A percentile compares a stretch with the other conserved stretches of the same genome.
Evolutionary conservation across 2,888 invertebrate genomes (phyloP).

Genomic region (Drosophila niveifrons): DNA sequence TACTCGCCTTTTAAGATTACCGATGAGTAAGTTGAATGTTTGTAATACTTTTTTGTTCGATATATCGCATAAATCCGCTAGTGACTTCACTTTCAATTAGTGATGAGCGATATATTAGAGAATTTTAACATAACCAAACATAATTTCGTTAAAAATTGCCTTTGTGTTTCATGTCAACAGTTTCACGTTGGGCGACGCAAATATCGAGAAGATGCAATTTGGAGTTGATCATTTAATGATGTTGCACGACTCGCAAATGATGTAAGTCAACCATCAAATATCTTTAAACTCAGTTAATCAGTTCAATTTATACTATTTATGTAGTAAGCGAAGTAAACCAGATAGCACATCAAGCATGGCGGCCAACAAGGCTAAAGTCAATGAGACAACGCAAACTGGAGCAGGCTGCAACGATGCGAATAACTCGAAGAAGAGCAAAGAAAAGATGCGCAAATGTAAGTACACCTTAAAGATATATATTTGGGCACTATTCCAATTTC

Average conservation of each 20-base stretch:
- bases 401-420: slow-evolving; percentile 70
- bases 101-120: neutral
- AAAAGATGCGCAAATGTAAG: slow-evolving; percentile 84
- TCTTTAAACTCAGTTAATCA: neutral
- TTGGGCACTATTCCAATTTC: neutral
- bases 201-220: slow-evolving; percentile 80
- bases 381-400: slow-evolving; percentile 59
- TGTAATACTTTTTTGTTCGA: neutral
- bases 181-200: slow-evolving; percentile 71
- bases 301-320: too few species aligned
- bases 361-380: slow-evolving; percentile 53
- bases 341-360: slow-evolving; percentile 62
- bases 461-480: too few species aligned
- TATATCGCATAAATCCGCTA: neutral
- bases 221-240: slow-evolving; percentile 81
- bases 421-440: slow-evolving; percentile 77
- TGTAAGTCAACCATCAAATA: slow-evolving; percentile 48
- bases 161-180: slow-evolving; percentile 37
- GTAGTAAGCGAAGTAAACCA: slow-evolving; percentile 70
- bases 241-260: slow-evolving; percentile 75
- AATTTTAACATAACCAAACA: neutral
- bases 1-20: slow-evolving; percentile 80
- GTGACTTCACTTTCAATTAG: neutral
- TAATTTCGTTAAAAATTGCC: neutral
- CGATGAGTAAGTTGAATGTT: slow-evolving; percentile 74